Evolutionary conservation across 2,888 invertebrate genomes (phyloP).

Genomic region (Cremastinae sp.): DNA sequence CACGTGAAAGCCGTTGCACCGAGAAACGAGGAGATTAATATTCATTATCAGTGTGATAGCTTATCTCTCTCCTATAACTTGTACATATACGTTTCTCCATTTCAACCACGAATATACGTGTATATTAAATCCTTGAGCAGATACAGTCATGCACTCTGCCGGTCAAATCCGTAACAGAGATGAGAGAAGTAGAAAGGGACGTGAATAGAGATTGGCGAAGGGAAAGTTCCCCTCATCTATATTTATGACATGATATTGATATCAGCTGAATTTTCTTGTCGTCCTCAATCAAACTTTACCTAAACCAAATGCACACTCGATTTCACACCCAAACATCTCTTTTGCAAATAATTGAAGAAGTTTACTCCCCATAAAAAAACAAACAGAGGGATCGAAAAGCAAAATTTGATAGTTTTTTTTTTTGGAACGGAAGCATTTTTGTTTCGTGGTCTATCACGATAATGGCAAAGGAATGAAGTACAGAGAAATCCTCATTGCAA

Average conservation of each 20-base stretch:
- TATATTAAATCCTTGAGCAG: background rate
- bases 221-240: constrained; percentile 23
- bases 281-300: constrained; percentile 5
- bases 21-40: constrained; percentile 46
- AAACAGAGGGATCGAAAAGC: too few species aligned
- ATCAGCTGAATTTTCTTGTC: constrained; percentile 42
- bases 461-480: constrained; percentile 1
- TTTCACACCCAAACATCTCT: background rate
- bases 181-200: background rate
- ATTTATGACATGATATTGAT: constrained; percentile 50
- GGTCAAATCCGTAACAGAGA: constrained; percentile 11
- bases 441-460: constrained; percentile 24
- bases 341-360: too few species aligned
- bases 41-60: constrained; percentile 56
- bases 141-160: constrained; percentile 10
- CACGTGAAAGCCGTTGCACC: constrained; percentile 13
- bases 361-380: too few species aligned
- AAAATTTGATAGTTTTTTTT: constrained; percentile 51
- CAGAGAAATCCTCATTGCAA: constrained; percentile 31
- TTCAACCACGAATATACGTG: constrained; percentile 17
- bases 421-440: constrained; percentile 39
- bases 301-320: background rate
- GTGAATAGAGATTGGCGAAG: background rate
- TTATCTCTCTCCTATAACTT: constrained; percentile 46
- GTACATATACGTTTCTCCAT: constrained; percentile 45